A percentile compares a stretch with the other conserved stretches of the same genome.
phyloP scores from a whole-genome alignment of 2,797 vertebrate genomes.

The Buceros bicornis region DNA sequence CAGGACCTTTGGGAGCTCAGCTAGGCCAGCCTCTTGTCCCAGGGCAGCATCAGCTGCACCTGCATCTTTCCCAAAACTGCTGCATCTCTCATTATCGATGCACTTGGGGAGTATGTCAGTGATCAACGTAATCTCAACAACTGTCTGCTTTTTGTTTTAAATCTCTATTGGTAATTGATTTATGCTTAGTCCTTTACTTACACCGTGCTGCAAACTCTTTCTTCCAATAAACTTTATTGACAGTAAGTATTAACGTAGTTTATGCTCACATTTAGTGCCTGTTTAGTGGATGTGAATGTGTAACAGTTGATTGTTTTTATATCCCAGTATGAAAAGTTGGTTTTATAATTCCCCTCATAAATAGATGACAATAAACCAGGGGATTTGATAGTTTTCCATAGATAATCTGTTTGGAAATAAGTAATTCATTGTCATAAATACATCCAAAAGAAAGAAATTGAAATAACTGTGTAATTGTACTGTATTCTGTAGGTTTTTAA shows the following conservation, averaged over 20 bases:
- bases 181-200: not conserved
- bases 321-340: not conserved
- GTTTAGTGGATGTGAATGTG: constrained; percentile 43
- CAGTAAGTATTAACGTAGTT: constrained; percentile 43
- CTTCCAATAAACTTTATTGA: not conserved
- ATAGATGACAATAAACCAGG: constrained; percentile 6
- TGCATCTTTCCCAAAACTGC: not conserved
- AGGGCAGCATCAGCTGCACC: not conserved
- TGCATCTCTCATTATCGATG: not conserved
- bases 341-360: constrained; percentile 8
- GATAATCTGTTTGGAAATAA: not conserved
- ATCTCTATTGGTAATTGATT: not conserved
- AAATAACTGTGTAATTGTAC: not conserved
- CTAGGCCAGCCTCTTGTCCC: not conserved
- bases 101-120: not conserved
- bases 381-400: not conserved
- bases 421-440: not conserved
- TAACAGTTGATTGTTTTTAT: not conserved
- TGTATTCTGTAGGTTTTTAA: not conserved
- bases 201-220: not conserved
- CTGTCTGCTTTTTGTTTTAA: constrained; percentile 5
- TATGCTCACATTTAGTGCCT: constrained; percentile 38
- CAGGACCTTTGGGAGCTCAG: not conserved
- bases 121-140: not conserved
- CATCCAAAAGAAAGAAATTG: not conserved